Evolutionary conservation across 2,797 vertebrate genomes (phyloP).

Genomic region (Chanos chanos): DNA sequence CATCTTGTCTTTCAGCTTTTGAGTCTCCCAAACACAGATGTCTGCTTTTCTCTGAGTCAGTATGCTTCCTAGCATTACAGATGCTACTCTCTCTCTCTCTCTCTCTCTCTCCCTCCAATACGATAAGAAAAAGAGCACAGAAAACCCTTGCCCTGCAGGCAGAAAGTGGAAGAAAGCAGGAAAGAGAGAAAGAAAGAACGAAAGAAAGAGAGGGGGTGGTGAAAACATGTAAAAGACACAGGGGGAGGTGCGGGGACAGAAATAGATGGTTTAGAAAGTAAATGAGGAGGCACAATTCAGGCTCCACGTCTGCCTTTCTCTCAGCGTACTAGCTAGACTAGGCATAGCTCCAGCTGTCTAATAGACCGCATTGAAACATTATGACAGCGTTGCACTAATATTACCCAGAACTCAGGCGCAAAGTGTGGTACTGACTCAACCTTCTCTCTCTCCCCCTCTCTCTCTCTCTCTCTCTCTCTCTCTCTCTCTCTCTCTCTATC

Average conservation of each 20-base stretch:
- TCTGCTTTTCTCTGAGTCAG: no score
- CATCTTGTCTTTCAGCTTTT: neutral
- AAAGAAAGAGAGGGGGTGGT: neutral
- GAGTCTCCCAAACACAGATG: neutral
- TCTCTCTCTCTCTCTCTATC: neutral
- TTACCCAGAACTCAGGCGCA: no score
- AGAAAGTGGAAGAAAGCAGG: neutral
- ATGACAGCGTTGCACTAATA: no score
- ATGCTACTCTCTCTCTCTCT: neutral
- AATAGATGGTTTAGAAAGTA: no score
- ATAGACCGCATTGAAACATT: no score
- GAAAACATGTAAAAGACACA: neutral
- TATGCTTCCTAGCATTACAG: neutral
- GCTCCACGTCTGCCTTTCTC: no score
- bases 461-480: neutral
- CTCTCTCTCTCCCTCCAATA: neutral
- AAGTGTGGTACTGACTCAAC: neutral
- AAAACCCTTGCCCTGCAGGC: no score
- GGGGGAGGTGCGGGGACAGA: constrained; percentile 7
- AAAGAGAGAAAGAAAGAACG: no score
- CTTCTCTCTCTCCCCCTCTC: neutral
- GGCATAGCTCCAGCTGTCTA: no score
- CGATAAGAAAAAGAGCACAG: no score
- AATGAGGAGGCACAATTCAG: no score
- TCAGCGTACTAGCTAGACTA: no score